These are phyloP conservation scores for Molanna angustata DNA, from an alignment of 2,888 invertebrate genomes.

Conservation along the genomic window DNA sequence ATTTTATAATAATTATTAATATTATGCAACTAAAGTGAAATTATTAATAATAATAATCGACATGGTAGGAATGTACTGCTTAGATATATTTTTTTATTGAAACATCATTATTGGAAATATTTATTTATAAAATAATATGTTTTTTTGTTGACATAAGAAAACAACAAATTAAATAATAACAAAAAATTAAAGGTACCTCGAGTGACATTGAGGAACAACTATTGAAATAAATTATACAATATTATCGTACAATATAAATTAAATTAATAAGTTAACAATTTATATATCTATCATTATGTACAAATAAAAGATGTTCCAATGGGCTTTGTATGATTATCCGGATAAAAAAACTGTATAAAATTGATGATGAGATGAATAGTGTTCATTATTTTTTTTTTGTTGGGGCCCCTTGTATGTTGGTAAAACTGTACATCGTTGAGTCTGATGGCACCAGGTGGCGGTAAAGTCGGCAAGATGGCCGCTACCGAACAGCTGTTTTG, in stretches of 20 bases:
- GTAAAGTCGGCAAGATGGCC: conserved; percentile 22
- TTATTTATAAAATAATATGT: conserved; percentile 33
- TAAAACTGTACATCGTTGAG: conserved; percentile 20
- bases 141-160: conserved; percentile 30
- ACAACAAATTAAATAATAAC: conserved; percentile 31
- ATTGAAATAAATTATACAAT: too few species aligned
- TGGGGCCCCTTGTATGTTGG: conserved; percentile 24
- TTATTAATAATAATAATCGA: too few species aligned
- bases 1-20: too few species aligned
- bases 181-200: conserved; percentile 24
- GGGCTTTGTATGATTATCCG: conserved; percentile 1
- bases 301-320: background rate
- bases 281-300: conserved; percentile 8
- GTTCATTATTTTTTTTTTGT: conserved; percentile 1
- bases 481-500: conserved; percentile 16
- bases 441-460: conserved; percentile 23
- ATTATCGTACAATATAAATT: conserved; percentile 25
- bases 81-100: conserved; percentile 24
- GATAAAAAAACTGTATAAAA: conserved; percentile 24
- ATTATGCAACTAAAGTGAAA: too few species aligned
- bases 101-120: conserved; percentile 28
- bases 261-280: conserved; percentile 32
- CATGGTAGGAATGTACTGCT: too few species aligned
- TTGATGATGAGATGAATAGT: conserved; percentile 16
- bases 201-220: conserved; percentile 18